Conservation (phyloP, 2,888 invertebrate genomes). For the Ochropleura leucogaster region DNA sequence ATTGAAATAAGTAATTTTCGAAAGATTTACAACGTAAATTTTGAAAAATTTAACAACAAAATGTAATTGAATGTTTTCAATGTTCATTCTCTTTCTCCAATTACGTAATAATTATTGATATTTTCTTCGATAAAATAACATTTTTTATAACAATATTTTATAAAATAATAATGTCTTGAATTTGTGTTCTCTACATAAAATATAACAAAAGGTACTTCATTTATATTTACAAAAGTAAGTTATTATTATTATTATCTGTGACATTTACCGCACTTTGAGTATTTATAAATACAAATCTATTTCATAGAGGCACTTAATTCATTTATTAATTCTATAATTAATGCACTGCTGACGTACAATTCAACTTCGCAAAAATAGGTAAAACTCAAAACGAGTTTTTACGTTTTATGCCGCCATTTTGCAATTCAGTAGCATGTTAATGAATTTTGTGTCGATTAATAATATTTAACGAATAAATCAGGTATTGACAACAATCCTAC, state of each 20-base stretch:
- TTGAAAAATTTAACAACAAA: constrained; percentile 42
- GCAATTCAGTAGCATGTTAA: constrained; percentile 25
- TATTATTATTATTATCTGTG: constrained; percentile 68
- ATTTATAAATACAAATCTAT: constrained; percentile 75
- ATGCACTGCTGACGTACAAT: constrained; percentile 43
- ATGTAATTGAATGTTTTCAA: constrained; percentile 10
- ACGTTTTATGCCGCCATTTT: neutral
- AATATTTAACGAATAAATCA: constrained; percentile 65
- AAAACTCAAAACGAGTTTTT: neutral
- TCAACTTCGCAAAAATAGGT: constrained; percentile 12
- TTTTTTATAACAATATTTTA: constrained; percentile 57
- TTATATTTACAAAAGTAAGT: constrained; percentile 80
- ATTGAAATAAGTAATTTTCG: constrained; percentile 43
- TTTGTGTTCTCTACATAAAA: constrained; percentile 60
- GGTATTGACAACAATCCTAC: constrained; percentile 61
- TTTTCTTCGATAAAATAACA: constrained; percentile 58
- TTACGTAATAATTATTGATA: constrained; percentile 28
- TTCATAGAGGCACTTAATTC: constrained; percentile 67
- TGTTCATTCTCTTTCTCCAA: constrained; percentile 17
- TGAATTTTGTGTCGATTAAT: constrained; percentile 52
- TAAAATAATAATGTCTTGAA: constrained; percentile 63
- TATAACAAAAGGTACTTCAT: constrained; percentile 71
- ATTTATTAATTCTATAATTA: constrained; percentile 53
- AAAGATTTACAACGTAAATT: constrained; percentile 46
- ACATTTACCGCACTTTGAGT: constrained; percentile 73